Conservation (phyloP, 2,113 vertebrate genomes). For the Chionodraco myersi region DNA sequence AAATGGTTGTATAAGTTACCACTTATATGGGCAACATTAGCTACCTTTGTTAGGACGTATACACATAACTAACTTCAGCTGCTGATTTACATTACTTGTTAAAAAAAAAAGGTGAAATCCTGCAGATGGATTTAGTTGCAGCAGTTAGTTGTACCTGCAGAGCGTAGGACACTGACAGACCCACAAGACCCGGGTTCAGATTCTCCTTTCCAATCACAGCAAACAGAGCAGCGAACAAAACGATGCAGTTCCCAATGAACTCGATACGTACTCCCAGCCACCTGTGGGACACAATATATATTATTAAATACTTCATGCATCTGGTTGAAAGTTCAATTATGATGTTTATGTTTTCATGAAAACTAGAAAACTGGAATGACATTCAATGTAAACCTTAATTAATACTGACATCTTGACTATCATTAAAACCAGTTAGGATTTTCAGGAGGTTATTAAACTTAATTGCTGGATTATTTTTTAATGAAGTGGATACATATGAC, state of each 20-base stretch:
- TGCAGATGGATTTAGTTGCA: neutral
- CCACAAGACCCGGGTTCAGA: constrained; percentile 90
- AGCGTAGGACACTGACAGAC: constrained; percentile 94
- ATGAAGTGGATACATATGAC: no score
- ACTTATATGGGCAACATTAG: neutral
- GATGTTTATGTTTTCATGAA: no score
- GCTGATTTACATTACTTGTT: neutral
- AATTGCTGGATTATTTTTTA: no score
- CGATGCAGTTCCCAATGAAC: constrained; percentile 94
- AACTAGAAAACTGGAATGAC: no score
- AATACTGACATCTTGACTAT: no score
- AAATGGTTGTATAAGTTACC: neutral
- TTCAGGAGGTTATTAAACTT: no score
- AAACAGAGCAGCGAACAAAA: constrained; percentile 94
- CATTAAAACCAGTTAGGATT: no score
- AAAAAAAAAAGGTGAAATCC: no score
- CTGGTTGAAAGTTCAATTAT: no score
- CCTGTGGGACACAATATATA: constrained; percentile 75
- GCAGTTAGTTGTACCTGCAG: constrained; percentile 85
- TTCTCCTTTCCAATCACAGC: constrained; percentile 88
- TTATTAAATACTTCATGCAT: no score
- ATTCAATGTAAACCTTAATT: no score
- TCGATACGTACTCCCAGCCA: constrained; percentile 94
- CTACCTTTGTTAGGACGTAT: neutral
- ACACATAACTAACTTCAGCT: neutral